These are phyloP conservation scores for Siphamia tubifer DNA, from an alignment of 2,113 vertebrate species.

Conservation along the genomic window DNA sequence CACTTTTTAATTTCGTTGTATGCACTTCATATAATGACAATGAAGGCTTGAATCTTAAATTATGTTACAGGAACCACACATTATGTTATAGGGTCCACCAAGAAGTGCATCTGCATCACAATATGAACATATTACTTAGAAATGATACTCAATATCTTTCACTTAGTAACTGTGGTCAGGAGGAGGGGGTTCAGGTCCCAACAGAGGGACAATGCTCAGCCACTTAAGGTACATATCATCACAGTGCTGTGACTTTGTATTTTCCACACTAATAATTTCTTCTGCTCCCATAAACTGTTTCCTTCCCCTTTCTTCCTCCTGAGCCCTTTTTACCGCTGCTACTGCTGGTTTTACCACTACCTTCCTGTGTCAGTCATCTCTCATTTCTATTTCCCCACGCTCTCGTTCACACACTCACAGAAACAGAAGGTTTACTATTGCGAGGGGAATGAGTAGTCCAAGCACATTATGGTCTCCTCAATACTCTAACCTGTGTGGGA, in stretches of 20 bases:
- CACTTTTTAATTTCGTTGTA: no score
- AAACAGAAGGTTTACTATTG: background rate
- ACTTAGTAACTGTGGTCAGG: no score
- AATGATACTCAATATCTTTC: no score
- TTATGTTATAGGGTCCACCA: no score
- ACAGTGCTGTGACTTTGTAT: constrained; percentile 24
- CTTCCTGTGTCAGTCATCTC: constrained; percentile 16
- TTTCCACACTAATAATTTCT: constrained; percentile 12
- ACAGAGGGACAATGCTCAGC: constrained; percentile 14
- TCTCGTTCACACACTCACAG: background rate
- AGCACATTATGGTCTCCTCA: background rate
- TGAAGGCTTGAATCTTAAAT: no score
- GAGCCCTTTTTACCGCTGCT: background rate
- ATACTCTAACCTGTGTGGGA: background rate
- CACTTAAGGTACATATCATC: constrained; percentile 21
- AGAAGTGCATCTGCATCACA: no score
- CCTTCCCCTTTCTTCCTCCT: constrained; percentile 18
- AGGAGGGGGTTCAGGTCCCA: background rate
- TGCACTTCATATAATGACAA: no score
- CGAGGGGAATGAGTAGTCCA: background rate
- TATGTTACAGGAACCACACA: no score
- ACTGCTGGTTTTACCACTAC: background rate
- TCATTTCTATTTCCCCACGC: background rate
- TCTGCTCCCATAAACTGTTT: constrained; percentile 31
- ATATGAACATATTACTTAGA: no score